Evolutionary conservation across 2,888 invertebrate species (phyloP).

Genomic region (Unio pictorum): DNA sequence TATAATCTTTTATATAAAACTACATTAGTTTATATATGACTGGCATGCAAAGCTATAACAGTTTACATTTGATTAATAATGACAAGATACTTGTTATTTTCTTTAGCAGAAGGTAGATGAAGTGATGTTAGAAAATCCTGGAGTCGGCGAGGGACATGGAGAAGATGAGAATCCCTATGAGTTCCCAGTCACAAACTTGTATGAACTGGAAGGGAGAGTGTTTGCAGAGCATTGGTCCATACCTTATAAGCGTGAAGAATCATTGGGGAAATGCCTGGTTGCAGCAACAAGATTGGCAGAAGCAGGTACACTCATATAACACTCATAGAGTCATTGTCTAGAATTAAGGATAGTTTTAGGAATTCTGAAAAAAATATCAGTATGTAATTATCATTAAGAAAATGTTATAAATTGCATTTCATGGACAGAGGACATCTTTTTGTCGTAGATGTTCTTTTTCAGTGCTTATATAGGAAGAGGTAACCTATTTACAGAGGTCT

Average conservation of each 20-base stretch:
- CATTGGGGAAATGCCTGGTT: slow-evolving; percentile 73
- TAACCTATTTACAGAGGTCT: too few relatives aligned
- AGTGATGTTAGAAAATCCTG: slow-evolving; percentile 28
- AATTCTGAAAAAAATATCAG: too few relatives aligned
- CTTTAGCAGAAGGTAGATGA: slow-evolving; percentile 15
- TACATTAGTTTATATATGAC: too few relatives aligned
- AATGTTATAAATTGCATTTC: too few relatives aligned
- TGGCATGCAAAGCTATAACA: too few relatives aligned
- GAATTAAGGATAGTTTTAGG: too few relatives aligned
- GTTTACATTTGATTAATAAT: neutral
- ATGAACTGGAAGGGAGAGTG: slow-evolving; percentile 73
- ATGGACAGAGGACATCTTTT: too few relatives aligned
- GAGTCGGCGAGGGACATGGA: slow-evolving; percentile 26
- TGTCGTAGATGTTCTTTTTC: too few relatives aligned
- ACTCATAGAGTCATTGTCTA: too few relatives aligned
- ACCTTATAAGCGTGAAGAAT: slow-evolving; percentile 74
- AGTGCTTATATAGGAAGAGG: too few relatives aligned
- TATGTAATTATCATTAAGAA: too few relatives aligned
- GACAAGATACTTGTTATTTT: neutral
- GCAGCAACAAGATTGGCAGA: slow-evolving; percentile 71
- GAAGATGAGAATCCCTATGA: slow-evolving; percentile 60
- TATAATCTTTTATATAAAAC: too few relatives aligned
- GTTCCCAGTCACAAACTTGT: slow-evolving; percentile 73
- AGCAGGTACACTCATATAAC: slow-evolving; percentile 60
- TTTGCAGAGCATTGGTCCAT: slow-evolving; percentile 74